Conservation (phyloP, 1,140 invertebrate species). For the Panagrolaimus sp. region DNA sequence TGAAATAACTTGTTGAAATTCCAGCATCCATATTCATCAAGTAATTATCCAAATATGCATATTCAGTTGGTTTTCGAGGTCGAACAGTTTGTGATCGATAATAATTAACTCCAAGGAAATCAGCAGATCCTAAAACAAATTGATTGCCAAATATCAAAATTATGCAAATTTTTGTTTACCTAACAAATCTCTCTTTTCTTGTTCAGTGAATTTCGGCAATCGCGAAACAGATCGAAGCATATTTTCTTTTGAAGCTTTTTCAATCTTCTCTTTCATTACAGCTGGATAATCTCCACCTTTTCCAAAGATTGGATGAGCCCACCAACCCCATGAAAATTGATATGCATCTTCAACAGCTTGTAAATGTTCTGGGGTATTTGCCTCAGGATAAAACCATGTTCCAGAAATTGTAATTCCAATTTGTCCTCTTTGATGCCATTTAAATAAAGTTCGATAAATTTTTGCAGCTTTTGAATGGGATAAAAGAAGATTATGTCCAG, state of each 20-base stretch:
- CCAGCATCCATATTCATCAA: constrained; percentile 5
- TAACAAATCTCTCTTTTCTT: not conserved
- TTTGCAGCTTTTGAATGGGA: not conserved
- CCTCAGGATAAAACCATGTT: too few relatives aligned
- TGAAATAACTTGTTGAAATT: not conserved
- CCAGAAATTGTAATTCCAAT: not conserved
- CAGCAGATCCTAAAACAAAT: not conserved
- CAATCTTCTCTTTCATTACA: not conserved
- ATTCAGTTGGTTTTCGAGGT: not conserved
- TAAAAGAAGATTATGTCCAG: not conserved
- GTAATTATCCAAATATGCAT: constrained; percentile 6
- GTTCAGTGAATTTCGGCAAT: not conserved
- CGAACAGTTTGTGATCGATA: not conserved
- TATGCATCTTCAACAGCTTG: not conserved
- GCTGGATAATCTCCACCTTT: constrained; percentile 10
- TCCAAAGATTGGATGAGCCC: not conserved
- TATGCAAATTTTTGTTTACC: too few relatives aligned
- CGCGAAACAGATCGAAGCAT: not conserved
- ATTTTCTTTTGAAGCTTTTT: not conserved
- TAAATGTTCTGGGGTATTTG: too few relatives aligned
- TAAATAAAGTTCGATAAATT: not conserved
- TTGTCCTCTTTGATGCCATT: not conserved
- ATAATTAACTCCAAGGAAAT: constrained; percentile 1
- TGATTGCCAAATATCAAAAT: too few relatives aligned
- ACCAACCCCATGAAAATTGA: not conserved